phyloP scores from a whole-genome alignment of 2,888 invertebrate genomes.

The Mesopsocus fuscifrons region DNA sequence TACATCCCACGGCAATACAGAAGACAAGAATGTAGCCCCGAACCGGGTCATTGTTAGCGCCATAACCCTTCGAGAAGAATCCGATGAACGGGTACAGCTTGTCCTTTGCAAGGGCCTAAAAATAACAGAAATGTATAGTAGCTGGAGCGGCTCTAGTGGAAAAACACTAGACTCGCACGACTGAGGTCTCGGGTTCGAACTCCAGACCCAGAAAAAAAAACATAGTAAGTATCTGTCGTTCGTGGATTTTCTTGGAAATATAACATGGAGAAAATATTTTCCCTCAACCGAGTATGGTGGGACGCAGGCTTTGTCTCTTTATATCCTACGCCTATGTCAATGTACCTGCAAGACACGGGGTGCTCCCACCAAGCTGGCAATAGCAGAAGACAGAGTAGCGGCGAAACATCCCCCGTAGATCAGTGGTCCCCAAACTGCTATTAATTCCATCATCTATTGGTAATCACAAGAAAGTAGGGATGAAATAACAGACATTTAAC shows the following conservation, averaged over 20 bases:
- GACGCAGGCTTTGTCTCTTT: too few relatives aligned
- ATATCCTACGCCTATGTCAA: too few relatives aligned
- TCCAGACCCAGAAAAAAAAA: too few relatives aligned
- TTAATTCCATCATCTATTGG: slow-evolving; percentile 51
- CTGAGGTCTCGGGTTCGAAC: too few relatives aligned
- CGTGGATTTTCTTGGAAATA: too few relatives aligned
- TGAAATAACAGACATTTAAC: background rate
- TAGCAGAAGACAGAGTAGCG: slow-evolving; percentile 90
- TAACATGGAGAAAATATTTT: too few relatives aligned
- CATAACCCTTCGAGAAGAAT: slow-evolving; percentile 77
- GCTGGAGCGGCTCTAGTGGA: too few relatives aligned
- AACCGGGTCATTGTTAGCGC: slow-evolving; percentile 63
- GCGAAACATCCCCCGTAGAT: slow-evolving; percentile 96
- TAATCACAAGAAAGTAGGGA: slow-evolving; percentile 27
- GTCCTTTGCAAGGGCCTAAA: slow-evolving; percentile 73
- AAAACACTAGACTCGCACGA: too few relatives aligned
- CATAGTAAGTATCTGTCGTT: too few relatives aligned
- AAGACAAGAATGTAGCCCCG: slow-evolving; percentile 88
- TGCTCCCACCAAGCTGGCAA: slow-evolving; percentile 89
- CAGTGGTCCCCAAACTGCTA: slow-evolving; percentile 71
- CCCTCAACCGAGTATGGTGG: too few relatives aligned
- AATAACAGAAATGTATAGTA: slow-evolving; percentile 12
- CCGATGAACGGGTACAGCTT: slow-evolving; percentile 79
- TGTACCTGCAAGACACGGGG: slow-evolving; percentile 67
- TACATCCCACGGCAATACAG: slow-evolving; percentile 66